phyloP scores from a whole-genome alignment of 2,113 vertebrate genomes.

The Nesogale talazaci region DNA sequence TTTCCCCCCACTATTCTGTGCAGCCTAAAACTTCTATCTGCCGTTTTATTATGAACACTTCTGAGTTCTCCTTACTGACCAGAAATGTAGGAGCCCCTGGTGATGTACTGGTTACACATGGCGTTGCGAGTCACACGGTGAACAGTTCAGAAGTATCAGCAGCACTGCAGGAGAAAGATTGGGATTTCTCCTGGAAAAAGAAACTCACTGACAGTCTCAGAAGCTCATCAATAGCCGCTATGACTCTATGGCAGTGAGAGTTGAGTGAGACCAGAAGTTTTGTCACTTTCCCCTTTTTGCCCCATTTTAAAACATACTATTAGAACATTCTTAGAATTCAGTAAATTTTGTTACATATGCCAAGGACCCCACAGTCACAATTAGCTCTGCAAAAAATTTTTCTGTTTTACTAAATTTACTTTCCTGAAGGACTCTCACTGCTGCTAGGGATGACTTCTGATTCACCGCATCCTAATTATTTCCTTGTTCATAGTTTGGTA shows the following conservation, averaged over 20 bases:
- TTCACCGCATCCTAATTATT: neutral
- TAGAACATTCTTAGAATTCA: neutral
- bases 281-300: neutral
- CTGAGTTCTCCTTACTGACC: neutral
- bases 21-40: neutral
- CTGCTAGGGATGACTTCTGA: neutral
- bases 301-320: neutral
- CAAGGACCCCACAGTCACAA: neutral
- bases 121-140: no score
- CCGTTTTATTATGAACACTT: conserved; percentile 16
- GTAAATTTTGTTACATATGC: neutral
- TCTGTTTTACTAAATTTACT: neutral
- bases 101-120: no score
- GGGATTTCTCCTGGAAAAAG: no score
- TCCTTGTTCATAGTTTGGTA: conserved; percentile 18
- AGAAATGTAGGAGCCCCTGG: no score
- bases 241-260: no score
- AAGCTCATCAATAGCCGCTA: no score
- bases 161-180: no score
- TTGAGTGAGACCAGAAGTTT: neutral
- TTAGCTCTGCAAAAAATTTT: neutral
- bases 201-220: no score
- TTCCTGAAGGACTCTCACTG: neutral
- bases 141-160: no score
- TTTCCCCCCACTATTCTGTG: neutral